Evolutionary conservation across 2,888 invertebrate genomes (phyloP).

Genomic region (Nemotelus pantherinus): DNA sequence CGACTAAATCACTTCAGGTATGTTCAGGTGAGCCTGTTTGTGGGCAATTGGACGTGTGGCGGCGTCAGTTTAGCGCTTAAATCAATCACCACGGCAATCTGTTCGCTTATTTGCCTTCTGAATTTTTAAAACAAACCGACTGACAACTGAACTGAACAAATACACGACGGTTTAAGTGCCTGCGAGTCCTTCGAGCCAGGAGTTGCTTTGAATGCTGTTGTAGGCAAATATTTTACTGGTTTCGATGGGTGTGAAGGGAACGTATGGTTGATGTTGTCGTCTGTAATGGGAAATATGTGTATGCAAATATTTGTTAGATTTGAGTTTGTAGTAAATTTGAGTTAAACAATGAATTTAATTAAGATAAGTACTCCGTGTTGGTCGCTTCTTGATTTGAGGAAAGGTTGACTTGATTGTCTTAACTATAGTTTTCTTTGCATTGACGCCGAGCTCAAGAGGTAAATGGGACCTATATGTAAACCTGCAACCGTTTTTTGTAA

Average conservation of each 20-base stretch:
- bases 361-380: too few species aligned
- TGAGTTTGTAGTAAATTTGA: too few species aligned
- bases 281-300: too few species aligned
- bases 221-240: slow-evolving; percentile 27
- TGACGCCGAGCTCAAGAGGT: too few species aligned
- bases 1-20: not conserved
- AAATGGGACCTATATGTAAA: too few species aligned
- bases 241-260: slow-evolving; percentile 5
- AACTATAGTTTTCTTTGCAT: too few species aligned
- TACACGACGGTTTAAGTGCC: slow-evolving; percentile 24
- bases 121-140: slow-evolving; percentile 24
- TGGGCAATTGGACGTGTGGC: not conserved
- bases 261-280: not conserved
- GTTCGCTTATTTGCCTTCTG: slow-evolving; percentile 28
- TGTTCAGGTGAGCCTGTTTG: slow-evolving; percentile 14
- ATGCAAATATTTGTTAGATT: too few species aligned
- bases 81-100: slow-evolving; percentile 25
- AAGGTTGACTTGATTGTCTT: too few species aligned
- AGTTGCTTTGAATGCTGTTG: slow-evolving; percentile 28
- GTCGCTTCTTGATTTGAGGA: too few species aligned
- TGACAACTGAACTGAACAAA: slow-evolving; percentile 25
- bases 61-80: not conserved
- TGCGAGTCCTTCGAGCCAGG: not conserved
- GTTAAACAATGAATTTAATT: too few species aligned
- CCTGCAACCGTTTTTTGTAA: too few species aligned